Percentiles rank a stretch among this genome's conserved stretches.
phyloP scores from a whole-genome alignment of 2,113 vertebrate genomes.

The Cisticola juncidis region DNA sequence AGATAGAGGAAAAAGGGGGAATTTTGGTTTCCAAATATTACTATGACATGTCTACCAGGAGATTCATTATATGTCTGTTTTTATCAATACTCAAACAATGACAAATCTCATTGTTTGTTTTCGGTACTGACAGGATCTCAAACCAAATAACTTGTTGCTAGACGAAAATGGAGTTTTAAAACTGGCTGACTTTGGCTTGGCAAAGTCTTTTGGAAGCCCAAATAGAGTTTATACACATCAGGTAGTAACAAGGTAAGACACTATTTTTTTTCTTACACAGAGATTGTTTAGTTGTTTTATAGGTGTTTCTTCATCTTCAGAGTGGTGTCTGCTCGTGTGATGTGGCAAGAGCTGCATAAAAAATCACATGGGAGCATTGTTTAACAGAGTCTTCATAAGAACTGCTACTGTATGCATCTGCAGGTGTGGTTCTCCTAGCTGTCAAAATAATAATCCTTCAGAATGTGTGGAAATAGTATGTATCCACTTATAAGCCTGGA shows the following conservation, averaged over 20 bases:
- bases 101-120: not conserved
- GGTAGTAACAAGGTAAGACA: constrained; percentile 92
- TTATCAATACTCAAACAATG: not conserved
- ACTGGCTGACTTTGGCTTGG: constrained; percentile 95
- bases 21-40: not conserved
- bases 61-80: not conserved
- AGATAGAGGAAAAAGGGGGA: rapidly evolving
- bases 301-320: not conserved
- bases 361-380: not conserved
- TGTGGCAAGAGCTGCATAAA: not conserved
- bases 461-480: not conserved
- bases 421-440: not conserved
- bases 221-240: constrained; percentile 96
- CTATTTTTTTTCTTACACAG: not conserved
- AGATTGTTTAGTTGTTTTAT: not conserved
- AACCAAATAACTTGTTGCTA: constrained; percentile 95
- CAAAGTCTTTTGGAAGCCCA: constrained; percentile 96
- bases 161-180: constrained; percentile 94
- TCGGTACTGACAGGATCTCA: constrained; percentile 84
- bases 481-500: not conserved
- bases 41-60: not conserved
- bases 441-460: not conserved
- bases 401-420: not conserved
- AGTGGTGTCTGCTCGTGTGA: not conserved
- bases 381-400: not conserved